Percentiles rank a stretch among this genome's conserved stretches.
Conservation (phyloP, 2,888 invertebrate species). For the Tenodera sinensis region DNA sequence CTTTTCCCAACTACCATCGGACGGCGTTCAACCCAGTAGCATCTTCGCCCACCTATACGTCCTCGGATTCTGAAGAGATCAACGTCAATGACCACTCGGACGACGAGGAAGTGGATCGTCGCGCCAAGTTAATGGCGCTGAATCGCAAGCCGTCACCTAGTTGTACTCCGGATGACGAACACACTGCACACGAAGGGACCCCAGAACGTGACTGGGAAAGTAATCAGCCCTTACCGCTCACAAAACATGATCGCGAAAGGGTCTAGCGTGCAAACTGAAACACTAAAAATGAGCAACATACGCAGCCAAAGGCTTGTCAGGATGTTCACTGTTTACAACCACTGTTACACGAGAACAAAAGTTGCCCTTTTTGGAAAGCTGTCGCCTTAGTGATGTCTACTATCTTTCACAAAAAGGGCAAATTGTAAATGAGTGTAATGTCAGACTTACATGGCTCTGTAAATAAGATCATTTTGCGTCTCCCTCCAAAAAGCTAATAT, state of each 20-base stretch:
- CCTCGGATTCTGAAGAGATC: slow-evolving; percentile 73
- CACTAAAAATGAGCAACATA: too few species aligned
- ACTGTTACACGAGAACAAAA: too few species aligned
- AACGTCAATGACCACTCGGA: slow-evolving; percentile 80
- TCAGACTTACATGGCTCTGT: too few species aligned
- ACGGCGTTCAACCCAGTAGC: slow-evolving; percentile 34
- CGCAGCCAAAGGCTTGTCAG: too few species aligned
- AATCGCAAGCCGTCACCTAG: slow-evolving; percentile 36
- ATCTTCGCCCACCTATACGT: slow-evolving; percentile 42
- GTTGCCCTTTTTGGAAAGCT: too few species aligned
- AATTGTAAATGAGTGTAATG: too few species aligned
- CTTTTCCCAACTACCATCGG: slow-evolving; percentile 38
- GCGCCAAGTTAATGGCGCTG: slow-evolving; percentile 51
- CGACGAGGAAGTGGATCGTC: slow-evolving; percentile 38
- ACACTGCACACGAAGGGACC: slow-evolving; percentile 45
- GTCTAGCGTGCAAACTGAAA: neutral
- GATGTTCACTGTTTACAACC: too few species aligned
- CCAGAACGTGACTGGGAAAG: slow-evolving; percentile 33
- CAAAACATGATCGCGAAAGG: slow-evolving; percentile 62
- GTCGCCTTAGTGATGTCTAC: too few species aligned
- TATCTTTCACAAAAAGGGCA: too few species aligned
- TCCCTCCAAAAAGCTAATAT: too few species aligned
- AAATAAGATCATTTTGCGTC: too few species aligned
- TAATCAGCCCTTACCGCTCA: slow-evolving; percentile 63
- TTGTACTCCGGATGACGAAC: slow-evolving; percentile 42